Base-by-base conservation (phyloP, 2,888 invertebrate species). In the Resseliella maxima region DNA sequence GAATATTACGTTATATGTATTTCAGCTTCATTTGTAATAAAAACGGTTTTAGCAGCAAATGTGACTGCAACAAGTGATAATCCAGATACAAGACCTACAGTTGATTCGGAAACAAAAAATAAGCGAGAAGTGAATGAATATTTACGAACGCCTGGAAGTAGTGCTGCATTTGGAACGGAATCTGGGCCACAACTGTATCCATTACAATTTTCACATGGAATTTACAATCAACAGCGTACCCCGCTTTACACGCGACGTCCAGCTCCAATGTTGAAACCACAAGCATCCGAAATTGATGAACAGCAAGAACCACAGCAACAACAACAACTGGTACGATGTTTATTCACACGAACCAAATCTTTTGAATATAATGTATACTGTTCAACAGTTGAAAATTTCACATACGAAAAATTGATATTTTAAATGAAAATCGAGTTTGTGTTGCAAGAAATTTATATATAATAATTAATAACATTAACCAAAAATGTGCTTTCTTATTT, bases 291-390 rank as follows among this genome's bases (percentile, higher is more conserved):
- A 38, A n/a, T 38, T 38, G 38, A 36, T 36, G 21, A 24, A 1
- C 38, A 83, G 83, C 83, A 38, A 18, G 83, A 83, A 12, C 83
- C 38, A 83, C 83, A 83, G 24, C 83, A 15, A 83, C 83, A 83
- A 38, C 83, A 83, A 83, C 36, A 83, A n/a, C n/a, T n/a, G 83
- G 38, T 38, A 24, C 38, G 31, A 27, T 0, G 35, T 59, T 59
- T 59, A 24, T 27, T 59, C 12, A 59, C 59, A 50, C 50, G 41
- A 41, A 41, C 41, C 5, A 41, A 12, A 41, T 12, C 5, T 41
- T 41, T 41, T 41, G 6, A 41, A 41, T 18, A 12, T 18, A 50
- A 50, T 12, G 41, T 41, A 41, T 8, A 41, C 12, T 12, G 41
- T 12, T 5, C 41, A 41, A 8, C 6, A 41, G 12, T 41, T 41